Conservation (phyloP, 2,888 invertebrate species). For the Volucella zonaria region DNA sequence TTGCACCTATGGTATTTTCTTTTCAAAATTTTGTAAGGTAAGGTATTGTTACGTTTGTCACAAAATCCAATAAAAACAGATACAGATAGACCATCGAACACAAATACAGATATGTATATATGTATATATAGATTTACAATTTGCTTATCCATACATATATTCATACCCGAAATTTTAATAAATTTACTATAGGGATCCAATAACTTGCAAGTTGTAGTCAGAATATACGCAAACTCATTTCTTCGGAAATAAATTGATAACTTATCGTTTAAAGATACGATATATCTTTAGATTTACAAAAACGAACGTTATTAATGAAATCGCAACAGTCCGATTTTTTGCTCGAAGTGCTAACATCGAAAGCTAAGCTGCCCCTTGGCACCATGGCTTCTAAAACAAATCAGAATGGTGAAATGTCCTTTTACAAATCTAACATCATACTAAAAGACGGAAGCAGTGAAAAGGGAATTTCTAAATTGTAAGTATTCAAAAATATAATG, state of each 20-base stretch:
- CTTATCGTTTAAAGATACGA: slow-evolving; percentile 48
- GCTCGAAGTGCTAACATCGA: slow-evolving; percentile 28
- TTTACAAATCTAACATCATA: slow-evolving; percentile 59
- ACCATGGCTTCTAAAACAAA: slow-evolving; percentile 48
- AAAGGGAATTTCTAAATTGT: slow-evolving; percentile 34
- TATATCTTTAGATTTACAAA: slow-evolving; percentile 41
- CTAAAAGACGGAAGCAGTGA: slow-evolving; percentile 42
- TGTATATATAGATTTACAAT: too few species aligned
- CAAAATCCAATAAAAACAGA: too few species aligned
- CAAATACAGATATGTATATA: too few species aligned
- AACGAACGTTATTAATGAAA: not conserved
- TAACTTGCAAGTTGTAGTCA: not conserved
- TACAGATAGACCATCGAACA: too few species aligned
- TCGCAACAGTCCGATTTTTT: slow-evolving; percentile 35
- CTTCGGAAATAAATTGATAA: slow-evolving; percentile 45
- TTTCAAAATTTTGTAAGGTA: too few species aligned
- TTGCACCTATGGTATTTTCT: too few species aligned
- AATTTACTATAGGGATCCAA: slow-evolving; percentile 5
- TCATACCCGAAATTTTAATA: not conserved
- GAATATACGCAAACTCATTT: slow-evolving; percentile 43
- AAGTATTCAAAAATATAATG: slow-evolving; percentile 19
- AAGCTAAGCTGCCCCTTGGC: not conserved
- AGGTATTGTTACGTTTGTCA: too few species aligned
- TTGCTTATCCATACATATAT: too few species aligned
- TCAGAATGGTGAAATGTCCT: slow-evolving; percentile 56